Base-by-base conservation (phyloP, 2,113 vertebrate genomes). In the Phodopus roborovskii region DNA sequence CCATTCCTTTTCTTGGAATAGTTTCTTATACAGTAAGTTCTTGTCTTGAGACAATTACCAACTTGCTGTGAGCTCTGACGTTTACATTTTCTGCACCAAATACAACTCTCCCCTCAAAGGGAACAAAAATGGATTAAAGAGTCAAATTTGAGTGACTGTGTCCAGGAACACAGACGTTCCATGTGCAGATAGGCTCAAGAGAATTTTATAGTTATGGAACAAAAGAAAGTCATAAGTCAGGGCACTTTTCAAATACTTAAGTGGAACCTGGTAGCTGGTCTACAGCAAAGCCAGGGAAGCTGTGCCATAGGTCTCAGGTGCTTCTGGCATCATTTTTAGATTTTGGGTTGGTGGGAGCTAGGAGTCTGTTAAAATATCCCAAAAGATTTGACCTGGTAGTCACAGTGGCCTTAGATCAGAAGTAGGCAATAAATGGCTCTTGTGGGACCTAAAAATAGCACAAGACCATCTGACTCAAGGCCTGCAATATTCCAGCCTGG, bases 41-140 rank as follows among this genome's bases (percentile, higher is more conserved):
- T 73, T 92, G 13, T 88, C 17, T 88, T 91, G 90, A 88, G 85
- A 74, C 13, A 91, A 84, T 28, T 83, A 28, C 8, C 88, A 45
- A 60, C 9, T 60, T 64, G 26, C 78, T 66, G 20, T 75, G 3
- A 82, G 13, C 56, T 90, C 36, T 77, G 22, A 36, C 64, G 7
- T 95, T 77, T 48, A 53, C 48, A 53, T 39, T 82, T 20, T 62
- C 58, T 83, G 81, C n/a, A 39, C 79, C 79, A 82, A 82, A 82
- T 36, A 82, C 78, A 62, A 42, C 81, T 60, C 24, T 83, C 13
- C 50, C 75, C 56, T 60, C 36, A 83, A 62, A 42, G n/a, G 56
- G n/a, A 62, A 39, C 58, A 62, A 62, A 15, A 19, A 84, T 45
- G 42, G 56, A 24, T 83, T 62, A 64, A 19, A 20, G 58, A 64